Percentiles rank a stretch among this genome's conserved stretches.
Evolutionary conservation across 2,113 vertebrate species (phyloP).

Genomic region (Pterocles orientalis): DNA sequence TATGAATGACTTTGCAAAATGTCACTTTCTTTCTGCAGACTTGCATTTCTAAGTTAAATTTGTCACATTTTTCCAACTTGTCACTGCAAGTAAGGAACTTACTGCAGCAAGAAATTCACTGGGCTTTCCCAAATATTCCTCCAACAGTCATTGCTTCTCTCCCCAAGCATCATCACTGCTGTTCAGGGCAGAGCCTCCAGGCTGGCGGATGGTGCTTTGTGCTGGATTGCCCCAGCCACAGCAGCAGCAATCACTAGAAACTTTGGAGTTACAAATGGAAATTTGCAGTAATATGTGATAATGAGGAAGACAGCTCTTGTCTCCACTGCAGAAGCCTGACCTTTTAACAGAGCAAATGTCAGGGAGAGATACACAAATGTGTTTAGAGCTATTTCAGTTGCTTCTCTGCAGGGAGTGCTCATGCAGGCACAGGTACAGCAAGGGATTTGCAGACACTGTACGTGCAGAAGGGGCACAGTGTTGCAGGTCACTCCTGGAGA

Average conservation of each 20-base stretch:
- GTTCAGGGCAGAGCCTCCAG: not conserved
- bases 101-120: not conserved
- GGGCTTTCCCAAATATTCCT: not conserved
- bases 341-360: slow-evolving; percentile 71
- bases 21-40: not conserved
- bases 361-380: slow-evolving; percentile 59
- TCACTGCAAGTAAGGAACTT: not conserved
- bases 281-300: slow-evolving; percentile 42
- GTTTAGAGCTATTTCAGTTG: slow-evolving; percentile 48
- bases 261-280: not conserved
- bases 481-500: not conserved
- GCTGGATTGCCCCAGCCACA: not conserved
- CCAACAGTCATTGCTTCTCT: not conserved
- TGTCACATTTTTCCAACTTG: not conserved
- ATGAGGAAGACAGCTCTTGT: slow-evolving; percentile 39
- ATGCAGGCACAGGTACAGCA: not conserved
- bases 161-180: accelerated
- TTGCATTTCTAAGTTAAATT: slow-evolving; percentile 5
- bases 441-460: not conserved
- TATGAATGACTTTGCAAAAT: not conserved
- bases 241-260: not conserved
- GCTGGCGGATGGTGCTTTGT: not conserved
- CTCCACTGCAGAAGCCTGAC: slow-evolving; percentile 42
- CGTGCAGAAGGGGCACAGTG: not conserved
- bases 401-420: not conserved